These are phyloP conservation scores for Cassiopea andromeda DNA, from an alignment of 30 jellyfish, hydroid and myxozoan genomes.

Conservation along the genomic window DNA sequence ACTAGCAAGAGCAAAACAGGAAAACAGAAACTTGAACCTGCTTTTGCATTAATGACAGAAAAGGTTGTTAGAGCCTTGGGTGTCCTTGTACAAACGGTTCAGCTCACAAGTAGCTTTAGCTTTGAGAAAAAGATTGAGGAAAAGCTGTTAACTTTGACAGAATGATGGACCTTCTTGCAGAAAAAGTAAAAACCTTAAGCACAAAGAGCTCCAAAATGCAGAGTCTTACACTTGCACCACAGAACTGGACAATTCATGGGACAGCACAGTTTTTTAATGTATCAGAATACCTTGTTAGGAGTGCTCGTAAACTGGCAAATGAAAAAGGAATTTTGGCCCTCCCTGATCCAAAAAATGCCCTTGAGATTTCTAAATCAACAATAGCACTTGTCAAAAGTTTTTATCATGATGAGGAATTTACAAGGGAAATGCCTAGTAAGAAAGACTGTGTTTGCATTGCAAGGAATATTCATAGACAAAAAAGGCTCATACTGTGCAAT, in stretches of 20 bases:
- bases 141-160: background rate
- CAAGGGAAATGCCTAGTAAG: slow-evolving; percentile 70
- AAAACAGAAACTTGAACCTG: background rate
- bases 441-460: slow-evolving; percentile 68
- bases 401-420: slow-evolving; percentile 75
- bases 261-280: too few relatives aligned
- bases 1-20: background rate
- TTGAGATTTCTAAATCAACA: background rate
- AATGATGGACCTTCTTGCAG: background rate
- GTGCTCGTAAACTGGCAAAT: too few relatives aligned
- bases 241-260: too few relatives aligned
- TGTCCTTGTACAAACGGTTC: background rate
- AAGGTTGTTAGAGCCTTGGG: background rate
- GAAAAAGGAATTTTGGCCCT: background rate
- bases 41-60: background rate
- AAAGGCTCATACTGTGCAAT: slow-evolving; percentile 72
- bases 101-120: background rate
- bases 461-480: slow-evolving; percentile 38
- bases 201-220: too few relatives aligned
- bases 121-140: background rate
- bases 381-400: slow-evolving; percentile 9
- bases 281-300: too few relatives aligned
- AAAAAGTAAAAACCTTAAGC: too few relatives aligned
- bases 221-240: too few relatives aligned
- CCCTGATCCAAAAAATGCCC: background rate